Evolutionary conservation across 2,113 vertebrate species (phyloP).

Genomic region (Upupa epops): DNA sequence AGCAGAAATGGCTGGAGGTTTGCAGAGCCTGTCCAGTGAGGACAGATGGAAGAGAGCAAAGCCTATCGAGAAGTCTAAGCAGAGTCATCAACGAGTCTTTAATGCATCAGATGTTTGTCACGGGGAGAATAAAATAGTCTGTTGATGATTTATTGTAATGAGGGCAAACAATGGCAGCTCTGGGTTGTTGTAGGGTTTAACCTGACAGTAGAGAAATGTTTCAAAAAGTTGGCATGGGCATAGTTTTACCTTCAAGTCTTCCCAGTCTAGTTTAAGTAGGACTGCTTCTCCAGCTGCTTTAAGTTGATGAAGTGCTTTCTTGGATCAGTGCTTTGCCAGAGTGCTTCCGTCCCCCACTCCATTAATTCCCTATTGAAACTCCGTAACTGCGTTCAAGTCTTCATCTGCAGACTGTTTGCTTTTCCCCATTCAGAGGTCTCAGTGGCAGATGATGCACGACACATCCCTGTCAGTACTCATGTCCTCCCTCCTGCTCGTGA

Average conservation of each 20-base stretch:
- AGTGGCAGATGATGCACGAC: not conserved
- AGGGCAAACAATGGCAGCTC: not conserved
- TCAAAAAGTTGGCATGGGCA: not conserved
- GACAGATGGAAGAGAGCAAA: not conserved
- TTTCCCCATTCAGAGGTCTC: not conserved
- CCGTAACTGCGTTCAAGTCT: not conserved
- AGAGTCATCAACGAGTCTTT: not conserved
- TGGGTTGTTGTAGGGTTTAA: not conserved
- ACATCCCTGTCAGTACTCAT: not conserved
- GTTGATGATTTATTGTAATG: not conserved
- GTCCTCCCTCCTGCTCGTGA: not conserved
- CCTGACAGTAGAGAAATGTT: not conserved
- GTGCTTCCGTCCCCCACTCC: not conserved
- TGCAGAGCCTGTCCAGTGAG: not conserved
- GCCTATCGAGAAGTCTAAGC: not conserved
- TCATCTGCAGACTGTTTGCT: not conserved
- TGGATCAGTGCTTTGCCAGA: not conserved
- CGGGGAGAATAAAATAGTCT: not conserved
- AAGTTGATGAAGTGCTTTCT: not conserved
- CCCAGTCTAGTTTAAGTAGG: not conserved
- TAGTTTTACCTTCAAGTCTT: not conserved
- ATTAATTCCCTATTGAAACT: not conserved
- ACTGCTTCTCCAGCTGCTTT: not conserved
- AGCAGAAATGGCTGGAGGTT: not conserved
- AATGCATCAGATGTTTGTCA: not conserved